Base-by-base conservation (phyloP, 2,888 invertebrate species). In the Leucania comma region DNA sequence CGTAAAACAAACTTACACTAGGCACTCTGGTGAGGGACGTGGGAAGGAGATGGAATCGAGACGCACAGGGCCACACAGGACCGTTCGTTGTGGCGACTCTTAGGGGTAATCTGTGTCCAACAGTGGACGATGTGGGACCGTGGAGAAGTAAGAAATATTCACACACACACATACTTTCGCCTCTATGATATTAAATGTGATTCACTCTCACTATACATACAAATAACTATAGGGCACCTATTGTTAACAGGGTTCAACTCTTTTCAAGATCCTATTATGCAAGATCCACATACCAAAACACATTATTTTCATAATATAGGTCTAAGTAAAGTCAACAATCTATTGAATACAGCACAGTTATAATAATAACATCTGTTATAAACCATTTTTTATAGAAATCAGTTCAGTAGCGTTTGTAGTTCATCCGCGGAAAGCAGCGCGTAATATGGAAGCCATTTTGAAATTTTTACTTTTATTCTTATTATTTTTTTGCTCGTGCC, bases 401-500 rank as follows among this genome's bases (percentile, higher is more conserved):
- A 3, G 42, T 29, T 5, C 26, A n/a, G n/a, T 59, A 0, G 20
- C 17, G 1, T 22, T 20, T n/a, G 10, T 4, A 35, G 14, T 10
- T 22, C 51, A 12, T n/a, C 42, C 17, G 38, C 14, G 1, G 29
- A 12, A 10, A 46, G 46, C 17, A 0, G 62, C 58, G 54, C 29
- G 46, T 29, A 29, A 26, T 0, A 71, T 71, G 75, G 74, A 24
- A 5, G 48, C 51, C 66, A 72, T 72, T 26, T 72, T 72, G 26
- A 58, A 53, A 10, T 54, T 32, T 51, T 65, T 56, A 53, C 67
- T 68, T 76, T 68, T 81, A 35, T 69, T 87, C 74, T 78, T 80
- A 50, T 66, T 81, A 56, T 69, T 78, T 75, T 81, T 84, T 24
- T 61, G 78, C 64, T 73, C 84, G 29, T 89, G 89, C 84, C 78